Conservation (phyloP, 1,140 invertebrate species). For the Drosophila fuyamai region DNA sequence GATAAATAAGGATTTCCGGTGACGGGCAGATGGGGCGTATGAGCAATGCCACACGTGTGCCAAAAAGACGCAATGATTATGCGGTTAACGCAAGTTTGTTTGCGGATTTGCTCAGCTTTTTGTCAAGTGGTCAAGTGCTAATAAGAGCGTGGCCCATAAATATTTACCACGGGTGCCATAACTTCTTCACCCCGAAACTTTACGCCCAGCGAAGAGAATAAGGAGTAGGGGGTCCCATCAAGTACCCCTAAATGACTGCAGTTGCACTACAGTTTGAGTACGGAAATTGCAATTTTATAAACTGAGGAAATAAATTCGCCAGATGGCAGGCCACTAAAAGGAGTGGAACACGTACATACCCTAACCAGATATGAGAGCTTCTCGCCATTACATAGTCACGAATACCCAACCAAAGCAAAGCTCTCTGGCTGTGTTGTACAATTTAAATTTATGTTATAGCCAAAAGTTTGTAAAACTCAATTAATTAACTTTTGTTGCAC, state of each 20-base stretch:
- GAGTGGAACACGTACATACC: slow-evolving; percentile 25
- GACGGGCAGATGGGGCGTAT: slow-evolving; percentile 60
- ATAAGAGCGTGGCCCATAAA: slow-evolving; percentile 47
- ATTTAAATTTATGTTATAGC: slow-evolving; percentile 80
- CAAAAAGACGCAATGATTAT: slow-evolving; percentile 69
- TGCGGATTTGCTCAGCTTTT: slow-evolving; percentile 59
- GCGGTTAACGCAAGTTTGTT: slow-evolving; percentile 78
- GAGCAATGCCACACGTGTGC: slow-evolving; percentile 36
- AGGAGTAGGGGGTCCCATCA: slow-evolving; percentile 41
- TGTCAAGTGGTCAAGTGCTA: slow-evolving; percentile 38
- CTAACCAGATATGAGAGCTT: background rate
- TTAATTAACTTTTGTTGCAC: slow-evolving; percentile 78
- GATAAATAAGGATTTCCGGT: slow-evolving; percentile 81
- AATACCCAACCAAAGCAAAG: slow-evolving; percentile 32
- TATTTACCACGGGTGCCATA: slow-evolving; percentile 29
- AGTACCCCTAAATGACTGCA: slow-evolving; percentile 74
- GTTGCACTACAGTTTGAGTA: slow-evolving; percentile 60
- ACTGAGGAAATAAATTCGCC: slow-evolving; percentile 48
- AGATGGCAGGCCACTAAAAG: background rate
- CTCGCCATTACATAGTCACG: background rate
- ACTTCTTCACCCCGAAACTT: slow-evolving; percentile 45
- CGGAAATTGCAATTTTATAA: slow-evolving; percentile 71
- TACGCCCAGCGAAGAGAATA: slow-evolving; percentile 37
- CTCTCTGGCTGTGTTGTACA: slow-evolving; percentile 39
- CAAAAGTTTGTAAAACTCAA: slow-evolving; percentile 78